Base-by-base conservation (phyloP, 2,888 invertebrate species). In the Sphaeridia pumilis region DNA sequence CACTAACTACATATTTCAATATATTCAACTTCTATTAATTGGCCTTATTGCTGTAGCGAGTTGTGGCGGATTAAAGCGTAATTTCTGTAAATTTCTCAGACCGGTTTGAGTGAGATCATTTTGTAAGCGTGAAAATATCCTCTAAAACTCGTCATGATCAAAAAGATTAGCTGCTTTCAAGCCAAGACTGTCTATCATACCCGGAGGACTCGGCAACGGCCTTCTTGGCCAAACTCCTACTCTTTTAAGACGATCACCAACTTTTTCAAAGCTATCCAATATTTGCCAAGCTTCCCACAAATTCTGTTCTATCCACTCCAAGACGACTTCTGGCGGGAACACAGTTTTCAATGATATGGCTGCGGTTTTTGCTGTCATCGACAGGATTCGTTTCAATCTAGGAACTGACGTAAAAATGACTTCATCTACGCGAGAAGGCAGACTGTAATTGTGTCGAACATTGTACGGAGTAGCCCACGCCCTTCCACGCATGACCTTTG, bases 221-320 rank as follows among this genome's bases (percentile, higher is more conserved):
- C 65, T 55, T 43, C 61, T 35, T 2, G 60, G 58, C 61, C 65
- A 65, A 7, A 57, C 55, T 25, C 46, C 47, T 5, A 58, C 52
- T 35, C 46, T 57, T 49, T 60, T 59, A 24, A 63, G 44, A n/a
- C 49, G 47, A 14, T 63, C 58, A 7, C 60, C 65, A 22, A 58
- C 58, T 14, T 51, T 53, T 46, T 63, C 61, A n/a, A 63, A 50
- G 5, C 48, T 49, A 28, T 60, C 57, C 27, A 65, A 27, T 2
- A 53, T 51, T 44, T 60, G 58, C 66, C 61, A 65, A n/a, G 60
- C 59, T 49, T 58, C 58, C 63, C 63, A 65, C 25, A 65, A 44
- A 46, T 65, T 65, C 42, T 63, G 63, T 41, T 65, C 65, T 7
- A 65, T 53, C 65, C 65, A 65, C 44, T 65, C 65, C 17, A 61